phyloP scores from a whole-genome alignment of 2,888 invertebrate genomes.

The Pyrgus malvae region DNA sequence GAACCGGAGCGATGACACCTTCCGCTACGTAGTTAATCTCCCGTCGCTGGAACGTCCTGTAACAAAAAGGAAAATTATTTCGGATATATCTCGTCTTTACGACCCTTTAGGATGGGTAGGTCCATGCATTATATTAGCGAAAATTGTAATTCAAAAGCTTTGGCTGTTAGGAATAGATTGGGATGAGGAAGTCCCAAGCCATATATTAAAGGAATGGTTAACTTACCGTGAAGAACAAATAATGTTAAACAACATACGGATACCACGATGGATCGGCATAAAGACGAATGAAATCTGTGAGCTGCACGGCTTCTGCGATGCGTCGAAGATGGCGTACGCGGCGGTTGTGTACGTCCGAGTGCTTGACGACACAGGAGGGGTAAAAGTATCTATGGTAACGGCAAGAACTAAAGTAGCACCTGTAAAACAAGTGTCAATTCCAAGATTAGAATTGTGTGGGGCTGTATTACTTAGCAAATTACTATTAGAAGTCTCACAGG shows the following conservation, averaged over 20 bases:
- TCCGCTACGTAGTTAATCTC: slow-evolving; percentile 32
- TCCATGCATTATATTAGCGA: slow-evolving; percentile 26
- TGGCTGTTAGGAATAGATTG: slow-evolving; percentile 26
- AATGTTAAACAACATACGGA: slow-evolving; percentile 9
- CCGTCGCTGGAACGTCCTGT: slow-evolving; percentile 5
- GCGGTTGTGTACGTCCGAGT: slow-evolving; percentile 12
- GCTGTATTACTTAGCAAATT: slow-evolving; percentile 2
- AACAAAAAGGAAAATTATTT: slow-evolving; percentile 20
- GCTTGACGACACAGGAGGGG: background rate
- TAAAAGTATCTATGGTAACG: background rate
- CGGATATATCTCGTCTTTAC: slow-evolving; percentile 15
- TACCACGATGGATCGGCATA: slow-evolving; percentile 27
- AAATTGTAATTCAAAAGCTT: slow-evolving; percentile 26
- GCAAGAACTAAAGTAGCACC: slow-evolving; percentile 6
- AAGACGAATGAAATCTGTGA: background rate
- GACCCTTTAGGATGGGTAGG: slow-evolving; percentile 35
- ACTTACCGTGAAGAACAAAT: slow-evolving; percentile 27
- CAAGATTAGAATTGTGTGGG: slow-evolving; percentile 6
- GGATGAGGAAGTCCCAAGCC: slow-evolving; percentile 20
- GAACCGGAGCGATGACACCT: slow-evolving; percentile 27
- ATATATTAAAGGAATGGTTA: slow-evolving; percentile 29
- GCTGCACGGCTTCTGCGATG: slow-evolving; percentile 28
- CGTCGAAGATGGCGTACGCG: slow-evolving; percentile 18
- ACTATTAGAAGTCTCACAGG: background rate
- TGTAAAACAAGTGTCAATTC: slow-evolving; percentile 3